These are phyloP conservation scores for Leptura quadrifasciata DNA, from an alignment of 2,888 invertebrate species.

Conservation along the genomic window DNA sequence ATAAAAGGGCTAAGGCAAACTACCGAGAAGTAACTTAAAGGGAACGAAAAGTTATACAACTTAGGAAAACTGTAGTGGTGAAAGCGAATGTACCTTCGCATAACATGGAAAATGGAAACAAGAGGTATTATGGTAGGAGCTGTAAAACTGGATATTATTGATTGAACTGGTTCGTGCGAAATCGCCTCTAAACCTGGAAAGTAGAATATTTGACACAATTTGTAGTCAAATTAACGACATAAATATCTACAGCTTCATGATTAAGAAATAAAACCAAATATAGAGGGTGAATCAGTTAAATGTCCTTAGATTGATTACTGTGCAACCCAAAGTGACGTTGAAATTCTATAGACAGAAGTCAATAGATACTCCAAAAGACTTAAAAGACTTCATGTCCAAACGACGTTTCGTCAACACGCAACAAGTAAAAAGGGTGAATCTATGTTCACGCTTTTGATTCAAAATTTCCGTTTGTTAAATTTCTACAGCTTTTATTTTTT, in stretches of 20 bases:
- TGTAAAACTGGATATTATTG: conserved; percentile 24
- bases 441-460: too few species aligned
- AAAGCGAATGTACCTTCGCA: conserved; percentile 19
- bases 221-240: background rate
- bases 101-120: conserved; percentile 26
- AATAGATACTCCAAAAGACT: too few species aligned
- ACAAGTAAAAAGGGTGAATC: too few species aligned
- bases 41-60: conserved; percentile 15
- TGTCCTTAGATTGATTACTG: too few species aligned
- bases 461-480: too few species aligned
- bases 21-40: background rate
- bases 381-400: too few species aligned
- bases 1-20: background rate
- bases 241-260: background rate
- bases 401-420: too few species aligned
- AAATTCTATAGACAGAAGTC: too few species aligned
- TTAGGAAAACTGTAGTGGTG: background rate
- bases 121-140: conserved; percentile 16
- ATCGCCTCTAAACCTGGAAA: conserved; percentile 20
- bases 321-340: too few species aligned
- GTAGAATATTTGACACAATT: conserved; percentile 13
- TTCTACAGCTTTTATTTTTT: too few species aligned
- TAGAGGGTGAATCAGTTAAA: too few species aligned
- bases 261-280: background rate
- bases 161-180: conserved; percentile 18